Evolutionary conservation across 2,888 invertebrate genomes (phyloP).

Genomic region (Oligia fasciuncula): DNA sequence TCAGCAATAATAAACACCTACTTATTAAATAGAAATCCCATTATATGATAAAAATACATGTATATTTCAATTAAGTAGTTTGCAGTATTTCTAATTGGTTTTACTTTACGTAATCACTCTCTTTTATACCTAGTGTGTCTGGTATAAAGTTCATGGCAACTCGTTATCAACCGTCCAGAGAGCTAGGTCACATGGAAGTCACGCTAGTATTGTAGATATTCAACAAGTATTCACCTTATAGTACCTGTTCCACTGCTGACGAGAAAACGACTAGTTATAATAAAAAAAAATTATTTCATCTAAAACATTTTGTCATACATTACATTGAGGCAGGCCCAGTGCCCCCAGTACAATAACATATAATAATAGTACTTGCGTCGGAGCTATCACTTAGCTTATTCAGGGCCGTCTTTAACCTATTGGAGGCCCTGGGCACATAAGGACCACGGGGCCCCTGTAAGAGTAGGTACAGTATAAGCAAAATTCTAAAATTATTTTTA

Average conservation of each 20-base stretch:
- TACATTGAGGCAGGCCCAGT: too few relatives aligned
- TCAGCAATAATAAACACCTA: background rate
- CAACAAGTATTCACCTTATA: constrained; percentile 28
- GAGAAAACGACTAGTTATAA: background rate
- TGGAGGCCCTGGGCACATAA: too few relatives aligned
- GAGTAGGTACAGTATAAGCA: too few relatives aligned
- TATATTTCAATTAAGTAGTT: background rate
- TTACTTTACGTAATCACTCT: constrained; percentile 32
- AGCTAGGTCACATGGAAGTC: constrained; percentile 25
- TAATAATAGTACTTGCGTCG: too few relatives aligned
- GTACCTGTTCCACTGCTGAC: too few relatives aligned
- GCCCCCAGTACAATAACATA: too few relatives aligned
- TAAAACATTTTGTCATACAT: too few relatives aligned
- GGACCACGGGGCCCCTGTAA: too few relatives aligned
- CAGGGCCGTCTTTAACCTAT: too few relatives aligned
- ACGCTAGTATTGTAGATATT: constrained; percentile 16
- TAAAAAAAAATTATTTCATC: too few relatives aligned
- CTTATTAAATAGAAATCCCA: background rate
- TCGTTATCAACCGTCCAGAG: constrained; percentile 17
- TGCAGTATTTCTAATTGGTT: constrained; percentile 11
- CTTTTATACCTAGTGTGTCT: constrained; percentile 4
- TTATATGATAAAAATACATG: background rate
- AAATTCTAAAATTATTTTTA: too few relatives aligned
- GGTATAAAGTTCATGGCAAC: constrained; percentile 43
- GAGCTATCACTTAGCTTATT: too few relatives aligned